Percentiles rank a stretch among this genome's conserved stretches.
Evolutionary conservation across 2,113 vertebrate genomes (phyloP).

Genomic region (Myodes glareolus): DNA sequence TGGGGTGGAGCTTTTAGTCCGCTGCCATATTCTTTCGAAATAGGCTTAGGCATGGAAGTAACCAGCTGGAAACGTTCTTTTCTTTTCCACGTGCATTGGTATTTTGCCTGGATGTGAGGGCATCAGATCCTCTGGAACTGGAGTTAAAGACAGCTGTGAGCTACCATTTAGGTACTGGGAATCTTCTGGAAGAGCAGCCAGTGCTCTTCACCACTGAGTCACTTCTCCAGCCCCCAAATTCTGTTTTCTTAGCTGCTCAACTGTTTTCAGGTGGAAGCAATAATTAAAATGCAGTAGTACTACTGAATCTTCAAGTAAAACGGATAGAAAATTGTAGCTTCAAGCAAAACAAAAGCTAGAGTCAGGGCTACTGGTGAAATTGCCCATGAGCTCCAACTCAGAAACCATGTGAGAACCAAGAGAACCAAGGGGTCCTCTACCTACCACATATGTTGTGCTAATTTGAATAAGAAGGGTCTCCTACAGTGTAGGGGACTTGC

Average conservation of each 20-base stretch:
- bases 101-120: neutral
- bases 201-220: neutral
- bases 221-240: neutral
- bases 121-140: neutral
- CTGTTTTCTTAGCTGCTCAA: neutral
- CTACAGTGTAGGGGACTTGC: neutral
- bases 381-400: neutral
- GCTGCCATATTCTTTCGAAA: neutral
- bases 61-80: neutral
- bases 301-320: slow-evolving; percentile 38
- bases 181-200: neutral
- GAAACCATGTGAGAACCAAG: neutral
- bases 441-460: neutral
- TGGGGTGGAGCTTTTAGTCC: neutral
- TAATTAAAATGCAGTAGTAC: slow-evolving; percentile 43
- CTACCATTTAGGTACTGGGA: neutral
- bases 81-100: neutral
- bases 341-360: neutral
- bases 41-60: neutral
- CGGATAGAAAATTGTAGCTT: slow-evolving; percentile 18
- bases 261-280: neutral
- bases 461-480: neutral
- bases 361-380: neutral
- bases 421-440: neutral
- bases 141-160: neutral